Evolutionary conservation across 2,113 vertebrate species (phyloP), one percentile per base, ranked within the genome.

Genomic region (Rhinogobius similis): DNA sequence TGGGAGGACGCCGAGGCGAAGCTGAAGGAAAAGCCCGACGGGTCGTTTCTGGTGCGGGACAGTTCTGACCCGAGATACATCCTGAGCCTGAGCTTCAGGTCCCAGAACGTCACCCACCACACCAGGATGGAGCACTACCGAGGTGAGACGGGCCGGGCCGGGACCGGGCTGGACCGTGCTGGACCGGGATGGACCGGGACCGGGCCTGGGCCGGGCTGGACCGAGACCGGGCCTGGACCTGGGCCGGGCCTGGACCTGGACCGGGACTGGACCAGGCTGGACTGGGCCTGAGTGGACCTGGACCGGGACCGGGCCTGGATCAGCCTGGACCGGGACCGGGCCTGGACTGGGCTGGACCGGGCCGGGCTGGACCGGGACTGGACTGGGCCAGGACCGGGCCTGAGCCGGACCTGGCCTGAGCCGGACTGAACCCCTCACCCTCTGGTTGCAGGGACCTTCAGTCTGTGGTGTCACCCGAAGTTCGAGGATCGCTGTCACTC

Each of bases 51-150:
- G 92, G 97, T 99, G 16, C 91, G 97, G 16, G 97, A 99, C 87
- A 98, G 96, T 70, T 98, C 97, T 0, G 97, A 99, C 75, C 96
- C 97, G 0, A 93, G 97, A 0, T 99, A 99, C 86, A 98, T 98
- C 88, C 94, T 99, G 87, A 99, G 97, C 86, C 95, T 99, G 77
- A 98, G 97, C 92, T 99, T 99, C 81, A 94, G 97, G 44, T 98
- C 97, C 0, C 97, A 99, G 89, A 94, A 95, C 14, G 93, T 98
- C 87, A 4, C 88, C 87, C 73, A 65, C 88, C 96, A 90, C 89
- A 92, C 91, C 5, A 85, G 84, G 71, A 92, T 92, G 84, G 89
- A 92, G 83, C 90, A 92, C 78, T 91, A 90, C 85, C 82, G 88
- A 79, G 89, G 89, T 88, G 5, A 18, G 44, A 20, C 44, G 4